A percentile compares a stretch with the other conserved stretches of the same genome.
phyloP scores from a whole-genome alignment of 2,888 invertebrate species.

The Argyra leucocephala region DNA sequence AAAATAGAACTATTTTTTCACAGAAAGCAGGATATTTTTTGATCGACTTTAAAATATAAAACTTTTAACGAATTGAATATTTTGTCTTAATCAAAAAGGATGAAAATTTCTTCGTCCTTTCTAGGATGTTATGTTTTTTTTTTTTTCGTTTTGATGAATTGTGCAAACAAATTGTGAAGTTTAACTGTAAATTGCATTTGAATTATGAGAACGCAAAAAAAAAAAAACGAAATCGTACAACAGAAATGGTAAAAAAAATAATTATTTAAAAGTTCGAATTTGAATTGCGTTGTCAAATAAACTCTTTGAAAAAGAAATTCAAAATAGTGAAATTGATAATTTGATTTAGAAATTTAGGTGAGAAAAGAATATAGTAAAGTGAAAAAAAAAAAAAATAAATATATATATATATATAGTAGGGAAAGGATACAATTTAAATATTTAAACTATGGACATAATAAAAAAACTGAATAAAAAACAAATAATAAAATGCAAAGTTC shows the following conservation, averaged over 20 bases:
- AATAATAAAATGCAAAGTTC: too few relatives aligned
- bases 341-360: not conserved
- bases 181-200: not conserved
- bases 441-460: too few relatives aligned
- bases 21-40: not conserved
- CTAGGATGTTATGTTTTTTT: not conserved
- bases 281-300: not conserved
- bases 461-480: too few relatives aligned
- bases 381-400: too few relatives aligned
- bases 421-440: too few relatives aligned
- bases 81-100: not conserved
- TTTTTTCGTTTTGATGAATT: not conserved
- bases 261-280: not conserved
- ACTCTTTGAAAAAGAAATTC: too few relatives aligned
- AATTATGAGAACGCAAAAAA: not conserved
- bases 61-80: not conserved
- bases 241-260: not conserved
- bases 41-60: too few relatives aligned
- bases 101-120: too few relatives aligned
- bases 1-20: not conserved
- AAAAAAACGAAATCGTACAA: too few relatives aligned
- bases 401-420: too few relatives aligned
- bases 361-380: not conserved
- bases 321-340: not conserved
- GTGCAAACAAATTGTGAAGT: not conserved